Percentiles rank a stretch among this genome's conserved stretches.
Conservation (phyloP, 2,797 vertebrate genomes). For the Glossophaga mutica region DNA sequence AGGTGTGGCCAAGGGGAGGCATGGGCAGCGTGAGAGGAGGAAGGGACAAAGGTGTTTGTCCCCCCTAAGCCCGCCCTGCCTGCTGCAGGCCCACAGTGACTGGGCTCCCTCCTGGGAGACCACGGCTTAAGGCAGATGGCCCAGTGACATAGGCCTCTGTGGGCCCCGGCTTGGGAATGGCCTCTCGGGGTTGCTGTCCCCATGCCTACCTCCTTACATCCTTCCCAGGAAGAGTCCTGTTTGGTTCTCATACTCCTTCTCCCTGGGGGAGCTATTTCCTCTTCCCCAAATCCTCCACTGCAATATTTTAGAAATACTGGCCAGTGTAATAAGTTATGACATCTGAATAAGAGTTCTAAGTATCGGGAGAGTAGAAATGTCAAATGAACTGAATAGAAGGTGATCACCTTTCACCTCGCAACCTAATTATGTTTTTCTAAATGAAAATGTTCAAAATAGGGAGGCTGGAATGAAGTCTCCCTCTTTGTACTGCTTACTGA, state of each 20-base stretch:
- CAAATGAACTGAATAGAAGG: neutral
- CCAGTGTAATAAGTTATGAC: neutral
- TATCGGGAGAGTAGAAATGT: neutral
- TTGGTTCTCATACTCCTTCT: neutral
- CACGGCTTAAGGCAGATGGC: neutral
- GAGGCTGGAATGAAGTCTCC: neutral
- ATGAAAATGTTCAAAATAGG: neutral
- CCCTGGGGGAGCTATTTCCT: neutral
- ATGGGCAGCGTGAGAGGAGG: accelerated
- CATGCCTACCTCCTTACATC: neutral
- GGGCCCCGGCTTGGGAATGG: neutral
- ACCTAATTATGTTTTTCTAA: neutral
- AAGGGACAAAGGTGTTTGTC: accelerated
- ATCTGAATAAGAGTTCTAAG: neutral
- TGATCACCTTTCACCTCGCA: neutral
- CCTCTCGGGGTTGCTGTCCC: neutral
- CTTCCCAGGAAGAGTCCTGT: neutral
- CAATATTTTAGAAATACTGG: neutral
- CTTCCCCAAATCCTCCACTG: neutral
- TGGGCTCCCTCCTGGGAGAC: neutral
- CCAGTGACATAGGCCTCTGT: neutral
- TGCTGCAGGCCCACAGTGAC: neutral
- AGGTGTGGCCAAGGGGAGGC: neutral
- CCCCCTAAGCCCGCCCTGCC: neutral
- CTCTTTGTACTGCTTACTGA: neutral